Base-by-base conservation (phyloP, 2,797 vertebrate genomes). In the Chelon auratus region DNA sequence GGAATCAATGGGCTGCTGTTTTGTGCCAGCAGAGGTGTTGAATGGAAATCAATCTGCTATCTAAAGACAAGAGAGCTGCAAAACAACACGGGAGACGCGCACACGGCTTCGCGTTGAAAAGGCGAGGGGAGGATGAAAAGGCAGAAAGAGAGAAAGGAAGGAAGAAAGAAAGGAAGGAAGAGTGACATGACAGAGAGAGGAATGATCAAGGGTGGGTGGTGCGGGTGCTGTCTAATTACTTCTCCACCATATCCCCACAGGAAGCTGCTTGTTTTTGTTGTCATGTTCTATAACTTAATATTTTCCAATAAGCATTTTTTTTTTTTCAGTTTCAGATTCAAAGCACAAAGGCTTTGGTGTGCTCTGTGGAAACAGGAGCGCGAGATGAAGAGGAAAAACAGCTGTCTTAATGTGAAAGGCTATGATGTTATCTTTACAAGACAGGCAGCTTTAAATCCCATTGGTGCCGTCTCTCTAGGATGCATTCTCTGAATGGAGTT, bases 1-100 rank as follows among this genome's bases (percentile, higher is more conserved):
- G 20, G 62, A 86, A 91, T 91, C 91, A 87, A 93, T 92, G 74
- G 43, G 52, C 51, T 26, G 50, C 71, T 78, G 71, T 78, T 89
- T 79, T 89, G 76, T 78, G 83, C 77, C 68, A 58, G 71, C 60
- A 10, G 76, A 80, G 78, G 71, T 63, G 75, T 63, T 74, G 77
- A 89, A 88, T 83, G 78, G 87, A 86, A 91, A 92, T 92, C 89
- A 89, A 91, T 91, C 52, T 0, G 43, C 77, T 88, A 80, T 80
- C 81, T 78, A 70, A 87, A 87, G 80, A 86, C 80, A 85, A 75
- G 71, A 79, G 77, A 58, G 43, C 76, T 70, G 61, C 62, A 61
- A 70, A 84, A 78, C 58, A 85, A 85, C 81, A 78, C 5, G 0
- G 7, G 59, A 76, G 68, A 76, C 33, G 81, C 66, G 74, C 72